Evolutionary conservation across 2,113 vertebrate genomes (phyloP), one percentile per base, ranked within the genome.

Genomic region (Neomonachus schauinslandi): DNA sequence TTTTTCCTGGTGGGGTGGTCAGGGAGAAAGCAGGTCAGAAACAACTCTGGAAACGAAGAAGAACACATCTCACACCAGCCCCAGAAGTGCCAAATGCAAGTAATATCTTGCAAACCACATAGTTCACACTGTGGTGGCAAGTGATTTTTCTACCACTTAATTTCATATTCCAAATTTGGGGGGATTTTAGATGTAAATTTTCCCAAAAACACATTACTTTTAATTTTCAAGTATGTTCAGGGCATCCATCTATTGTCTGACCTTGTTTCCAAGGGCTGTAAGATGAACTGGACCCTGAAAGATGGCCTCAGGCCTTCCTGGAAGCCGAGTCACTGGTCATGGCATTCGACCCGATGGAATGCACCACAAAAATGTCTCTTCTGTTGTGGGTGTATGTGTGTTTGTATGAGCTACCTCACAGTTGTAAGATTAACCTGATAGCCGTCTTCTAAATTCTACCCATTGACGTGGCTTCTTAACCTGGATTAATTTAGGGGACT

Each of bases 21-120:
- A 87, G 74, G 67, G 96, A 97, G 83, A 92, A 97, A 91, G 61
- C 69, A 92, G 84, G 94, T 95, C 83, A 88, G 90, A 81, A 81
- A 77, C 55, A 94, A 53, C 31, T 71, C 22, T 84, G 67, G 59
- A 94, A 55, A 72, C 96, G 28, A 85, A 95, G 57, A 82, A 76
- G 46, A 59, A 22, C 63, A 84, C 51, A 88, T 51, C 65, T 97
- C 86, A 89, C 89, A 87, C 46, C 94, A 89, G 72, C 77, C 51
- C 91, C 77, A 13, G 18, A 94, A 92, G 83, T 92, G 94, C 63
- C 87, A 87, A 55, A 24, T 81, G 83, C 92, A 96, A 61, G 74
- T 90, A 95, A 80, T 42, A 97, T 74, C 36, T 94, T 46, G 22
- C 24, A 90, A 82, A 92, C 31, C 61, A 51, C 31, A 15, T 2